Evolutionary conservation across 2,113 vertebrate species (phyloP).

Genomic region (Petromus typicus): DNA sequence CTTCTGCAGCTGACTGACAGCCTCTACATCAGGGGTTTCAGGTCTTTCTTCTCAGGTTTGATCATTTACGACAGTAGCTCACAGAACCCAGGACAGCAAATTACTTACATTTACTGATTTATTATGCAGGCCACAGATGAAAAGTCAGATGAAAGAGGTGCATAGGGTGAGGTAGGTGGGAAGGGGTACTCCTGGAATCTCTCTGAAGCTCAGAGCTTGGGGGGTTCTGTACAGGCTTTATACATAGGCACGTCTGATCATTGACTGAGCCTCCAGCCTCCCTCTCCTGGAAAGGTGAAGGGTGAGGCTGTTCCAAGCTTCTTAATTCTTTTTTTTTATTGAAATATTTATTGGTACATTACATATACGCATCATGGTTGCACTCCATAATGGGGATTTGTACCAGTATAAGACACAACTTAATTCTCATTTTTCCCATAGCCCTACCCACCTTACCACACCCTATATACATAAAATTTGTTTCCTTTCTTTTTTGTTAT

Average conservation of each 20-base stretch:
- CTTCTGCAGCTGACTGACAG: not conserved
- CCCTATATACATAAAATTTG: no score
- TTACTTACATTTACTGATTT: not conserved
- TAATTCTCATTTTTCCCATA: no score
- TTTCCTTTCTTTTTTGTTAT: no score
- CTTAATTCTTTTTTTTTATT: no score
- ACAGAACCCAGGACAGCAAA: not conserved
- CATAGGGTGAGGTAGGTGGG: fast-evolving
- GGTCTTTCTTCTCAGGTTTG: not conserved
- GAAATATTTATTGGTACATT: no score
- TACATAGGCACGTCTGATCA: not conserved
- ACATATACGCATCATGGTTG: no score
- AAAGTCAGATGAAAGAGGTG: not conserved
- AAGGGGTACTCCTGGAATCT: not conserved
- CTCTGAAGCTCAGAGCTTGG: not conserved
- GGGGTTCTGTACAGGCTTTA: not conserved
- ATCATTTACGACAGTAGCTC: not conserved
- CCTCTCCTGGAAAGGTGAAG: not conserved
- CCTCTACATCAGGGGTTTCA: not conserved
- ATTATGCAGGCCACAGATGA: not conserved
- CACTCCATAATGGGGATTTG: no score
- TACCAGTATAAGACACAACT: no score
- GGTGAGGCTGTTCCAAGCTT: not conserved
- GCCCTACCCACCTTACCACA: no score
- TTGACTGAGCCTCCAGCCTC: not conserved